Conservation (phyloP, 1,140 invertebrate species). For the Cyphomyrmex costatus region DNA sequence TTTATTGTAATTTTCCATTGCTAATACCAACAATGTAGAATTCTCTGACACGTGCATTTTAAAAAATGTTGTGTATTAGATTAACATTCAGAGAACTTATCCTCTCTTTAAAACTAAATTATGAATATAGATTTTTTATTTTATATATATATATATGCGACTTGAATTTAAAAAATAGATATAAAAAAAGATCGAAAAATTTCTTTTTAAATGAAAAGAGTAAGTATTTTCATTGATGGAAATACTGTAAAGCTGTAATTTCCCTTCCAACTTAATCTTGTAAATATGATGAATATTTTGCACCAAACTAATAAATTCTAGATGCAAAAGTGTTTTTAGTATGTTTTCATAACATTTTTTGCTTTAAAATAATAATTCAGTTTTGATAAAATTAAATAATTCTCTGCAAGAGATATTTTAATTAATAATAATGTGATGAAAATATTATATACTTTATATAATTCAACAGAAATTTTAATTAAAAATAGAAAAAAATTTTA, state of each 20-base stretch:
- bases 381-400: constrained; percentile 18
- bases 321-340: background rate
- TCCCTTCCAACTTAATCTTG: background rate
- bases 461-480: background rate
- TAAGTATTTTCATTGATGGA: background rate
- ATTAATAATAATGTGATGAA: background rate
- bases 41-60: background rate
- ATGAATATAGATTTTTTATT: too few species aligned
- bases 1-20: constrained; percentile 20
- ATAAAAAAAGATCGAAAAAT: background rate
- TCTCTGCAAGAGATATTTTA: background rate
- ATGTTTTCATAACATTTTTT: background rate
- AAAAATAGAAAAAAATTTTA: background rate
- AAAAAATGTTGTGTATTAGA: background rate
- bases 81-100: background rate
- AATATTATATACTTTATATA: background rate
- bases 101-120: background rate
- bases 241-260: background rate
- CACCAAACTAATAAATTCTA: background rate
- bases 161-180: background rate
- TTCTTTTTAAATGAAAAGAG: background rate
- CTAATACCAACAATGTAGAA: background rate
- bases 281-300: constrained; percentile 1
- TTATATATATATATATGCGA: too few species aligned
- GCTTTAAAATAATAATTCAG: background rate